These are phyloP conservation scores for Myodes glareolus DNA, from an alignment of 2,113 vertebrate species.

Conservation along the genomic window DNA sequence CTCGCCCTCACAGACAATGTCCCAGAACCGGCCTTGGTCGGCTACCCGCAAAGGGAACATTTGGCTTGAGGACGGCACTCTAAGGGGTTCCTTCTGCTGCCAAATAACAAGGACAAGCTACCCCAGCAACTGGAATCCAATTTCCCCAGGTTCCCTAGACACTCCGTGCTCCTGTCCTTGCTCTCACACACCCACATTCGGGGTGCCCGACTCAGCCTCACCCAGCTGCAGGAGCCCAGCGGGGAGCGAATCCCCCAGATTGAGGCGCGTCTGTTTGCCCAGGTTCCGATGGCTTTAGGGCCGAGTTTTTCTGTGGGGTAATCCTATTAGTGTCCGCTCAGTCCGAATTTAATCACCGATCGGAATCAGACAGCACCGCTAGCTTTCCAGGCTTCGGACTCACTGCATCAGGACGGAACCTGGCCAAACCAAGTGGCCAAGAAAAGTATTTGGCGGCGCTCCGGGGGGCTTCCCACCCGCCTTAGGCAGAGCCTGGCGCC, in stretches of 20 bases:
- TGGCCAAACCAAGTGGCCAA: conserved; percentile 32
- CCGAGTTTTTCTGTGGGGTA: conserved; percentile 77
- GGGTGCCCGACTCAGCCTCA: conserved; percentile 41
- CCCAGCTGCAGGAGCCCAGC: conserved; percentile 21
- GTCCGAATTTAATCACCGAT: conserved; percentile 81
- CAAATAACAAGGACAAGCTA: neutral
- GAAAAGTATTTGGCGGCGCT: conserved; percentile 74
- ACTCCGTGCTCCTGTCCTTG: neutral
- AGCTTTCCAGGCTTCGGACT: conserved; percentile 74
- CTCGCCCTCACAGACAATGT: conserved; percentile 47
- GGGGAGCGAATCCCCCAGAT: neutral
- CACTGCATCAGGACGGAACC: conserved; percentile 52
- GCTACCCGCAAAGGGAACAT: neutral
- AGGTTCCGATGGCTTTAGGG: conserved; percentile 69
- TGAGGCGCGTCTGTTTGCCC: conserved; percentile 50
- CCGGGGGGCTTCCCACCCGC: conserved; percentile 68
- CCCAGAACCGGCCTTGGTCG: conserved; percentile 23
- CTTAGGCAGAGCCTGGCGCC: conserved; percentile 9
- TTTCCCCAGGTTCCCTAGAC: neutral
- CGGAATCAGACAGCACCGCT: conserved; percentile 67
- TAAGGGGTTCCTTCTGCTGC: neutral
- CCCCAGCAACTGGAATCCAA: neutral
- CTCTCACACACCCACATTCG: conserved; percentile 10
- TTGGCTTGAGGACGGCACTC: neutral
- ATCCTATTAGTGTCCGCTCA: conserved; percentile 83